phyloP scores from a whole-genome alignment of 2,113 vertebrate genomes.

The Phrynosoma blainvillii region DNA sequence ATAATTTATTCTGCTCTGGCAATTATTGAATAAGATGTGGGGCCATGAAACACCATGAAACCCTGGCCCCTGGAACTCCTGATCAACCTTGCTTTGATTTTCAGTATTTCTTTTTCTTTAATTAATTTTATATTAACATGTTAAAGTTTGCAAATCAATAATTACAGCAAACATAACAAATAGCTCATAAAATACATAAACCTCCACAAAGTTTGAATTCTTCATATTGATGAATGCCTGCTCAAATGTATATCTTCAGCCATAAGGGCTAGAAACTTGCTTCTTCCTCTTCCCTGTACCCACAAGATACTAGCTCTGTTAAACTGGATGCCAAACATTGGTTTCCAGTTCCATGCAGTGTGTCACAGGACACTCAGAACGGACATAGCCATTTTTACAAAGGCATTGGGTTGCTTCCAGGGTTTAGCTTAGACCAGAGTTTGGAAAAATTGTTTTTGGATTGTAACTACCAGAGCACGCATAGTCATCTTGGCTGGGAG shows the following conservation, averaged over 20 bases:
- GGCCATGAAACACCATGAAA: background rate
- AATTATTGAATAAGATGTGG: background rate
- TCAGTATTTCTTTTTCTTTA: too few relatives aligned
- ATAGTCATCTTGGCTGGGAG: too few relatives aligned
- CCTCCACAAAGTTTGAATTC: too few relatives aligned
- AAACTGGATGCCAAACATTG: background rate
- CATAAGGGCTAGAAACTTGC: background rate
- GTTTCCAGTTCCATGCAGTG: too few relatives aligned
- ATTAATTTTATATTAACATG: too few relatives aligned
- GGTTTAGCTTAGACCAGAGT: background rate
- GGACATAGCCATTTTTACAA: background rate
- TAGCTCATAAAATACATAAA: too few relatives aligned
- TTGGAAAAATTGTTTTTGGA: too few relatives aligned
- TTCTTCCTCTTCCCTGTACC: background rate
- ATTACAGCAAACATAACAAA: too few relatives aligned
- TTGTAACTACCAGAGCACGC: too few relatives aligned
- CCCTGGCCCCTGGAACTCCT: background rate
- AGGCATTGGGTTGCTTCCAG: background rate
- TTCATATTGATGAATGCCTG: background rate
- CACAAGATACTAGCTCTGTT: background rate
- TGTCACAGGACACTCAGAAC: background rate
- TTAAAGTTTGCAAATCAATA: too few relatives aligned
- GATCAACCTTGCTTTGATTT: background rate
- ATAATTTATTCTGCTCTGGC: constrained; percentile 25
- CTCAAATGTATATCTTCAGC: background rate